These are phyloP conservation scores for Diachasmimorpha longicaudata DNA, from an alignment of 1,140 invertebrate species.

Conservation along the genomic window DNA sequence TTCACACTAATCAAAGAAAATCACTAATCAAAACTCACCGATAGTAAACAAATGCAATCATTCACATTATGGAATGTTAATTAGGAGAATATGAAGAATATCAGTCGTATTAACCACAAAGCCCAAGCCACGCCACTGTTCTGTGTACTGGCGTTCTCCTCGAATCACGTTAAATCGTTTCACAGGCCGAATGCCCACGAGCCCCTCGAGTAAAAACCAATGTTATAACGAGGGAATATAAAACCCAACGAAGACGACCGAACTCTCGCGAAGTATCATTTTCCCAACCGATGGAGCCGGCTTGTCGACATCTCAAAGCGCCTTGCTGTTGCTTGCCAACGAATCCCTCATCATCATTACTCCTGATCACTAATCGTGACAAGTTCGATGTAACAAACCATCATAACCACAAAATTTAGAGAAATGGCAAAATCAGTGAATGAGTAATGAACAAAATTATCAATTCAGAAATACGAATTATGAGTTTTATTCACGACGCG, in stretches of 20 bases:
- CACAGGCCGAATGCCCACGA: background rate
- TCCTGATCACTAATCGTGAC: no score
- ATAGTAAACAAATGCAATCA: background rate
- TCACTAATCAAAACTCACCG: background rate
- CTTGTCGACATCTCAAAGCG: no score
- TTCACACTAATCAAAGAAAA: background rate
- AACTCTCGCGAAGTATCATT: conserved; percentile 18
- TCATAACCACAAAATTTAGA: no score
- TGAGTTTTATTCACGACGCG: background rate
- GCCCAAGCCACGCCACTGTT: background rate
- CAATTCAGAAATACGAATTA: no score
- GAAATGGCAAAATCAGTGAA: no score
- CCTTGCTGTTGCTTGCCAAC: no score
- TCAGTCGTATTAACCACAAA: background rate
- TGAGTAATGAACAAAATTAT: no score
- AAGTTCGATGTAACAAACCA: no score
- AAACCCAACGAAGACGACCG: conserved; percentile 18
- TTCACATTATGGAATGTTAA: no score
- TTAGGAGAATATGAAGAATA: no score
- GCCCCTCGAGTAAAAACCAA: background rate
- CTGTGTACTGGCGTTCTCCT: background rate
- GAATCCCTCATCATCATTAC: no score
- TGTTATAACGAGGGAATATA: background rate
- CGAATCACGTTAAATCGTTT: conserved; percentile 24
- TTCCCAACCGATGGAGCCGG: background rate